These are phyloP conservation scores for Nycticryphes semicollaris DNA, from an alignment of 2,113 vertebrate species.

Conservation along the genomic window DNA sequence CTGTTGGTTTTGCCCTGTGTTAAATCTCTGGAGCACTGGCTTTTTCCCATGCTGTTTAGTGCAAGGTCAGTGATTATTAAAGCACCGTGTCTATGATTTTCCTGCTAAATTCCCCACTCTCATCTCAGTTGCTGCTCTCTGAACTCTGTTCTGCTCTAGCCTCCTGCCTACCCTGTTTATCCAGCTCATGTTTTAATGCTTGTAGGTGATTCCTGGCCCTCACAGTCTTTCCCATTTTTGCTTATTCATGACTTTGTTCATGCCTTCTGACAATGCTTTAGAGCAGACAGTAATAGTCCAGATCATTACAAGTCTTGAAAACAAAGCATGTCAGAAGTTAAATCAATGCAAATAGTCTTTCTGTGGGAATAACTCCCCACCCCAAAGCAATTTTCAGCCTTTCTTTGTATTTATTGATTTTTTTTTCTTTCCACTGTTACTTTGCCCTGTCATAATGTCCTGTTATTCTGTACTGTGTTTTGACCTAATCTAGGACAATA, in stretches of 20 bases:
- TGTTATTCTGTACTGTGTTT: background rate
- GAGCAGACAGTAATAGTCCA: background rate
- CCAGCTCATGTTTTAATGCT: background rate
- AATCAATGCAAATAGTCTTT: conserved; percentile 37
- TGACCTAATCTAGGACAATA: background rate
- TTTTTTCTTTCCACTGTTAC: background rate
- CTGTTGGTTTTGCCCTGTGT: background rate
- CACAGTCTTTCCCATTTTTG: background rate
- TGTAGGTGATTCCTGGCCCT: background rate
- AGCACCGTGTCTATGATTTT: background rate
- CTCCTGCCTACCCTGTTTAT: background rate
- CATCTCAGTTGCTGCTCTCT: background rate
- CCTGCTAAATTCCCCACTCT: background rate
- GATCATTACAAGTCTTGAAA: conserved; percentile 19
- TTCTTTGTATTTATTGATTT: conserved; percentile 36
- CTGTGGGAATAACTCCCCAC: conserved; percentile 3
- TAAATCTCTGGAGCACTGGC: background rate
- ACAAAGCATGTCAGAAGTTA: conserved; percentile 36
- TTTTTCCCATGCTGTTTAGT: background rate
- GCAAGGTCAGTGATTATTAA: background rate
- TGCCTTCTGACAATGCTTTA: background rate
- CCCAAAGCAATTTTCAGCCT: conserved; percentile 29
- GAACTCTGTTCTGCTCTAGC: background rate
- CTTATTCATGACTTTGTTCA: background rate
- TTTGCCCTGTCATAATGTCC: background rate